Evolutionary conservation across 2,113 vertebrate genomes (phyloP).

Genomic region (Odontesthes bonariensis): DNA sequence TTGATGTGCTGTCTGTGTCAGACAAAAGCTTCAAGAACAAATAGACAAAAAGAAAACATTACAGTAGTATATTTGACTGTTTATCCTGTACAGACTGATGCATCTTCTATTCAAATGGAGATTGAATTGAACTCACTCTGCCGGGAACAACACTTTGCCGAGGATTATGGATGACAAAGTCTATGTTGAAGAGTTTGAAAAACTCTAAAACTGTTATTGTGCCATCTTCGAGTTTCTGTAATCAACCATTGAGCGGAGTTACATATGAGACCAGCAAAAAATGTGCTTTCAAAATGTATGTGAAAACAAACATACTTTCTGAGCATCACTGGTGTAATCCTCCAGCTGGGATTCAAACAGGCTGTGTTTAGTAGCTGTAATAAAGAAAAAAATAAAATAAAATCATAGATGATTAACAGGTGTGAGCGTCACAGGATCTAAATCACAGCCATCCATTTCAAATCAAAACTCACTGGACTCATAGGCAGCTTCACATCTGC

Average conservation of each 20-base stretch:
- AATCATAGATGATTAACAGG: background rate
- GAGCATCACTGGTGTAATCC: conserved; percentile 82
- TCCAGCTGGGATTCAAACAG: conserved; percentile 88
- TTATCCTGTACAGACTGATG: background rate
- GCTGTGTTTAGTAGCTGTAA: conserved; percentile 85
- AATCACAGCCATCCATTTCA: background rate
- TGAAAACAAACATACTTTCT: conserved; percentile 80
- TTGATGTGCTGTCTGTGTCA: conserved; percentile 66
- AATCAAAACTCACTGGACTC: conserved; percentile 81
- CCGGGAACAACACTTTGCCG: conserved; percentile 88
- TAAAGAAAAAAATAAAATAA: background rate
- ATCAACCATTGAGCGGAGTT: conserved; percentile 18
- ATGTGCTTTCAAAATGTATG: background rate
- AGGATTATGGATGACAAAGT: conserved; percentile 90
- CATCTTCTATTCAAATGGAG: background rate
- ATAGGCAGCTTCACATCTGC: conserved; percentile 83
- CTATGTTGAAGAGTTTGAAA: conserved; percentile 90
- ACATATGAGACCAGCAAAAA: background rate
- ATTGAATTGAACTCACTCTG: conserved; percentile 82
- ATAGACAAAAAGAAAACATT: background rate
- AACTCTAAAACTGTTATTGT: conserved; percentile 90
- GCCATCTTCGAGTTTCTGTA: conserved; percentile 89
- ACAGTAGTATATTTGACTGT: background rate
- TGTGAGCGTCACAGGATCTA: no score
- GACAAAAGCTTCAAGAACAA: conserved; percentile 76